These are phyloP conservation scores for Balearica regulorum DNA, from an alignment of 2,797 vertebrate genomes.

Conservation along the genomic window DNA sequence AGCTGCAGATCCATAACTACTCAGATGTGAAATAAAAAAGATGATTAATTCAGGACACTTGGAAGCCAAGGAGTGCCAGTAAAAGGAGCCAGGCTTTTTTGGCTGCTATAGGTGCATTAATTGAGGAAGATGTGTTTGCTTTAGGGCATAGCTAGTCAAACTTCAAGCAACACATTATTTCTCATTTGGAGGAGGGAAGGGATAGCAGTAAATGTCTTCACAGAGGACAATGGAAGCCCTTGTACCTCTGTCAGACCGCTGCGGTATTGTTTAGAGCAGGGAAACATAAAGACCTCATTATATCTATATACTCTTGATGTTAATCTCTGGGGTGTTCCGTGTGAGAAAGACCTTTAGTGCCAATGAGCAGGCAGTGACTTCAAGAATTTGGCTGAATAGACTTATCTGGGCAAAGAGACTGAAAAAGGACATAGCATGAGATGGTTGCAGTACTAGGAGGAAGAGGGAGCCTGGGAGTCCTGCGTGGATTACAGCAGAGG, in stretches of 20 bases:
- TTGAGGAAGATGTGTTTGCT: slow-evolving; percentile 16
- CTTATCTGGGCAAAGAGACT: neutral
- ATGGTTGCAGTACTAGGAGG: neutral
- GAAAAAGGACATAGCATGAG: neutral
- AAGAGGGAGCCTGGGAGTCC: neutral
- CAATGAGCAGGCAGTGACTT: neutral
- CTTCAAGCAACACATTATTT: neutral
- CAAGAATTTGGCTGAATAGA: neutral
- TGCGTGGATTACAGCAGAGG: neutral
- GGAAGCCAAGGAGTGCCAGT: neutral
- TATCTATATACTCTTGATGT: neutral
- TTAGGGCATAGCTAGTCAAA: neutral
- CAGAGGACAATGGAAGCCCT: neutral
- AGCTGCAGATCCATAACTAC: neutral
- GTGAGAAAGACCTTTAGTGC: neutral
- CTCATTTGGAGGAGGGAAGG: neutral
- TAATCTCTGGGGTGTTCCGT: neutral
- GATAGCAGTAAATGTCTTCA: neutral
- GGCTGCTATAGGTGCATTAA: neutral
- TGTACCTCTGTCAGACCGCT: neutral
- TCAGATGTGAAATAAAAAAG: neutral
- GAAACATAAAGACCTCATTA: neutral
- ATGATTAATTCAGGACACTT: slow-evolving; percentile 8
- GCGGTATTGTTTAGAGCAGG: neutral
- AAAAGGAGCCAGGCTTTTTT: slow-evolving; percentile 19